Conservation (phyloP, 2,888 invertebrate species). For the Eurytoma californica region DNA sequence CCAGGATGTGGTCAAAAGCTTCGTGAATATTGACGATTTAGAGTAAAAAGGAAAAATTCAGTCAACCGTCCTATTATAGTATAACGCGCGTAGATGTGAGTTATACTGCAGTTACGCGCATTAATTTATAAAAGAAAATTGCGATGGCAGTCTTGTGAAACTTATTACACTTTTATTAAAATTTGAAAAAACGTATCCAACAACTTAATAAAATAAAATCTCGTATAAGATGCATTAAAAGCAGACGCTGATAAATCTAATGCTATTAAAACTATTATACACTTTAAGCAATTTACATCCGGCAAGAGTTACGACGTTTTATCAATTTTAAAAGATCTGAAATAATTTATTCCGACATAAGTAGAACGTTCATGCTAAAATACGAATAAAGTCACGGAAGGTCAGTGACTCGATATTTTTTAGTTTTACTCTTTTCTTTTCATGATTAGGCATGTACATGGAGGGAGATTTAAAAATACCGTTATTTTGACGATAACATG, state of each 20-base stretch:
- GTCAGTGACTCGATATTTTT: background rate
- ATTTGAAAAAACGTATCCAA: too few relatives aligned
- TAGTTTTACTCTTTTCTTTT: background rate
- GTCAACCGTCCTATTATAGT: too few relatives aligned
- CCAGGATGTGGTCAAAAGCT: too few relatives aligned
- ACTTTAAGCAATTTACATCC: background rate
- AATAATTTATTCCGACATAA: constrained; percentile 21
- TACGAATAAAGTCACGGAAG: constrained; percentile 14
- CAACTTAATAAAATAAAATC: too few relatives aligned
- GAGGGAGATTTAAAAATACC: background rate
- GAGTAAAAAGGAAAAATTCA: too few relatives aligned
- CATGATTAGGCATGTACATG: background rate
- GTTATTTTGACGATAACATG: background rate
- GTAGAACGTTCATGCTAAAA: constrained; percentile 7
- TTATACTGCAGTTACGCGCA: too few relatives aligned
- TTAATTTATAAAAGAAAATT: too few relatives aligned
- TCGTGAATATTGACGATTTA: too few relatives aligned
- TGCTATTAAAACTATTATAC: background rate
- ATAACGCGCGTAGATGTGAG: too few relatives aligned
- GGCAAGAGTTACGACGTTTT: background rate
- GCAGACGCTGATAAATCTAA: background rate
- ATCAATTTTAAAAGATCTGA: constrained; percentile 1
- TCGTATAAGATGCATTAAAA: too few relatives aligned
- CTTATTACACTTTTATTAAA: too few relatives aligned
- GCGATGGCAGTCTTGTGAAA: too few relatives aligned